These are phyloP conservation scores for Phrynocephalus guinanensis DNA, from an alignment of 2,797 vertebrate genomes.

Conservation along the genomic window DNA sequence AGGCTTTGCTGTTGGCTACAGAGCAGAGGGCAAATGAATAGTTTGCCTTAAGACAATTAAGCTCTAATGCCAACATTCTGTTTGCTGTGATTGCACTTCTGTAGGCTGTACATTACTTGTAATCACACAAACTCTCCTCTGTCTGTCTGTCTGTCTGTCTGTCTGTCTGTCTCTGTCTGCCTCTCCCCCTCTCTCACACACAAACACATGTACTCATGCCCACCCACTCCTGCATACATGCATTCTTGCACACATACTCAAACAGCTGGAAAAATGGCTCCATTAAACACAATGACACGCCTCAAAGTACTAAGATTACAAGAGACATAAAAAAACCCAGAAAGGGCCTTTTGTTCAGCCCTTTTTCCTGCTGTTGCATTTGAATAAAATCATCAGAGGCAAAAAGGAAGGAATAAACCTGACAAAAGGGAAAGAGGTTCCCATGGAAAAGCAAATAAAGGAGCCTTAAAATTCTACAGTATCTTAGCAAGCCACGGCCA, in stretches of 20 bases:
- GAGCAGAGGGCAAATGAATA: conserved; percentile 35
- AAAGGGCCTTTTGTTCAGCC: conserved; percentile 52
- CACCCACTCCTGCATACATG: not conserved
- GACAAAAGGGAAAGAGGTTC: conserved; percentile 34
- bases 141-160: not conserved
- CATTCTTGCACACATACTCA: not conserved
- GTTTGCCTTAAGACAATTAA: conserved; percentile 25
- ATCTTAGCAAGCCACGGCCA: not conserved
- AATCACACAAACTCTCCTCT: not conserved
- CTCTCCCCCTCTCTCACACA: not conserved
- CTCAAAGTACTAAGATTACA: conserved; percentile 50
- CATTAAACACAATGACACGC: conserved; percentile 37
- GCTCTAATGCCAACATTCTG: not conserved
- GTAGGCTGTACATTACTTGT: not conserved
- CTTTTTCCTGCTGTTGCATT: conserved; percentile 46
- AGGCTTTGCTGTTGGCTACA: not conserved
- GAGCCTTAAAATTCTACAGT: conserved; percentile 12
- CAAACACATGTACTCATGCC: not conserved
- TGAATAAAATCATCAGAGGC: conserved; percentile 43
- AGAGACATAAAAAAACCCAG: conserved; percentile 1
- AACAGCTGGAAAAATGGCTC: not conserved
- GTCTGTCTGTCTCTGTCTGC: no score
- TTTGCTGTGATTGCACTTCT: not conserved
- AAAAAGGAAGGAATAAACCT: conserved; percentile 38
- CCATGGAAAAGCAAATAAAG: conserved; percentile 10